phyloP scores from a whole-genome alignment of 2,888 invertebrate species.

The Chrysolina oricalcia region DNA sequence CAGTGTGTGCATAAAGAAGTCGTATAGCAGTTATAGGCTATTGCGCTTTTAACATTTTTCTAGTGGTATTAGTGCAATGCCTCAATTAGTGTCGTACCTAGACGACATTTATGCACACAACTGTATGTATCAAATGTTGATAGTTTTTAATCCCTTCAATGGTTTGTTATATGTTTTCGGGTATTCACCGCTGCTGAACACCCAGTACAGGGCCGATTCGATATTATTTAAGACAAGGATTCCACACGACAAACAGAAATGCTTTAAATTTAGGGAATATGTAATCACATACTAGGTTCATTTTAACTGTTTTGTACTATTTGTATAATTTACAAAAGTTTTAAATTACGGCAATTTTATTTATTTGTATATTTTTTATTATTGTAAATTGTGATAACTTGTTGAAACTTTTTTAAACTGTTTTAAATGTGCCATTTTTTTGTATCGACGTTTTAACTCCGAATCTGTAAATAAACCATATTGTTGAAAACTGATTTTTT shows the following conservation, averaged over 20 bases:
- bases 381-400: conserved; percentile 44
- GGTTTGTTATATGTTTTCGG: conserved; percentile 88
- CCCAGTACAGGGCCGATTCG: conserved; percentile 97
- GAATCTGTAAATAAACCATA: conserved; percentile 25
- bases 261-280: conserved; percentile 90
- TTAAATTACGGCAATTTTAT: background rate
- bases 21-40: too few species aligned
- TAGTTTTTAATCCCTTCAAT: conserved; percentile 33
- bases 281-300: background rate
- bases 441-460: background rate
- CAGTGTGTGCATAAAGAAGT: too few species aligned
- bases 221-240: conserved; percentile 98
- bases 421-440: conserved; percentile 47
- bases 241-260: conserved; percentile 99
- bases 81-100: too few species aligned
- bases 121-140: too few species aligned
- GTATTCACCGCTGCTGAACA: conserved; percentile 96
- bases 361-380: too few species aligned
- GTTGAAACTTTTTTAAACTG: conserved; percentile 37
- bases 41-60: too few species aligned
- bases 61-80: too few species aligned
- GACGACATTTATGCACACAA: too few species aligned
- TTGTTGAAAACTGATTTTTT: too few species aligned
- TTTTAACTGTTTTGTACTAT: conserved; percentile 5
- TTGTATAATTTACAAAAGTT: conserved; percentile 10